Percentiles rank a stretch among this genome's conserved stretches.
These are phyloP conservation scores for Andrena bucephala DNA, from an alignment of 2,888 invertebrate genomes.

Conservation along the genomic window DNA sequence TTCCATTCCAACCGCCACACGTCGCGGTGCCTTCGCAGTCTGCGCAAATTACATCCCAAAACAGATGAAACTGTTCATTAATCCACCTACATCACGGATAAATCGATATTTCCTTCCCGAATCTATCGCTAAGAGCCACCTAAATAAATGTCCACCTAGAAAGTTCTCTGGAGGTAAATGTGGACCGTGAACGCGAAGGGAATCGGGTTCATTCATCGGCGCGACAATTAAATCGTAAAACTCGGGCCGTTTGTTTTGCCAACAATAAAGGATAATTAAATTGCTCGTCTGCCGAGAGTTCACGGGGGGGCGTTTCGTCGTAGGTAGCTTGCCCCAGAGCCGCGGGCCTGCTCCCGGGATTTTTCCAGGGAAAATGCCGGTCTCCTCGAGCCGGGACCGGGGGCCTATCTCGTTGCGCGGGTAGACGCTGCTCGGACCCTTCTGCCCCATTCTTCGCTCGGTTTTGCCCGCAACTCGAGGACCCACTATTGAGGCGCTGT, in stretches of 20 bases:
- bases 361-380: not conserved
- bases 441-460: slow-evolving; percentile 24
- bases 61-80: no score
- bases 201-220: not conserved
- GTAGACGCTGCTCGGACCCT: slow-evolving; percentile 18
- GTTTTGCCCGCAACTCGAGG: slow-evolving; percentile 37
- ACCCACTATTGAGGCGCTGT: slow-evolving; percentile 30
- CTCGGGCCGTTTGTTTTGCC: slow-evolving; percentile 74
- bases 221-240: slow-evolving; percentile 27
- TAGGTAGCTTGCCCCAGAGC: slow-evolving; percentile 15
- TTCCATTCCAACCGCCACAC: no score
- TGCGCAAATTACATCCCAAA: no score
- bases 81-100: no score
- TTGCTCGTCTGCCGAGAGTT: slow-evolving; percentile 32
- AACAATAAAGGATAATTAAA: slow-evolving; percentile 76
- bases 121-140: no score
- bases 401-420: slow-evolving; percentile 1
- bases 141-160: not conserved
- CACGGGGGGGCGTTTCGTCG: slow-evolving; percentile 37
- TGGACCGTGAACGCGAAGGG: not conserved
- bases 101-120: no score
- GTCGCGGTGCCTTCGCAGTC: no score
- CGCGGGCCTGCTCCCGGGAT: not conserved
- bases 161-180: not conserved
- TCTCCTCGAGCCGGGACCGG: slow-evolving; percentile 6